Evolutionary conservation across 2,797 vertebrate species (phyloP), one percentile per base, ranked within the genome.

Genomic region (Emys orbicularis): DNA sequence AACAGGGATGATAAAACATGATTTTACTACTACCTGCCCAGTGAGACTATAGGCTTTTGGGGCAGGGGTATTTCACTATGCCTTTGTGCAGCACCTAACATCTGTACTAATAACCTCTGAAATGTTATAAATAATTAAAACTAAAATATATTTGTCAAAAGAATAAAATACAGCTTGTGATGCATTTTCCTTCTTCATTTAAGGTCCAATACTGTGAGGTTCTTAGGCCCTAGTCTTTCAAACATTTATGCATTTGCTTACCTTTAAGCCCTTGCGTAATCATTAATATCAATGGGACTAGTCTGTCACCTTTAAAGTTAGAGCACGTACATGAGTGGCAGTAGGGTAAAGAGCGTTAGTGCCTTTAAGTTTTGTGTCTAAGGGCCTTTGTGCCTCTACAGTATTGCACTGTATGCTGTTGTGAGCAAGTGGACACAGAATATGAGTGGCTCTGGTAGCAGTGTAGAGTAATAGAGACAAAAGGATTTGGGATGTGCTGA

Each of bases 91-190:
- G 16, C 27, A 29, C 27, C 56, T 29, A 29, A 27, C 11, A 12
- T 29, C 8, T n/a, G 80, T 79, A 80, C 81, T 95, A 91, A 89
- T 53, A 86, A 79, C 90, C 37, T 84, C 86, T 97, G 74, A 96
- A 94, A 91, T 84, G 21, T 16, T 89, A 90, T 90, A 86, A 96
- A 96, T 91, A 90, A 96, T 95, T 94, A 81, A 95, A 92, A 84
- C 21, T 57, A 84, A 91, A 93, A 95, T 81, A 92, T 53, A 89
- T 91, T 92, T 95, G 8, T 89, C 86, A 79, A 93, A 94, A 84
- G 90, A 95, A 89, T 88, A 86, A 52, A 50, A 54, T 29, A 34
- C 31, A 76, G 89, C 82, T 85, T 83, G 23, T 52, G 29, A 85
- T 49, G 74, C 1, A 2, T 54, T 61, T 87, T 52, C 3, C 10